These are phyloP conservation scores for Heteromurus nitidus DNA, from an alignment of 2,888 invertebrate genomes.

Conservation along the genomic window DNA sequence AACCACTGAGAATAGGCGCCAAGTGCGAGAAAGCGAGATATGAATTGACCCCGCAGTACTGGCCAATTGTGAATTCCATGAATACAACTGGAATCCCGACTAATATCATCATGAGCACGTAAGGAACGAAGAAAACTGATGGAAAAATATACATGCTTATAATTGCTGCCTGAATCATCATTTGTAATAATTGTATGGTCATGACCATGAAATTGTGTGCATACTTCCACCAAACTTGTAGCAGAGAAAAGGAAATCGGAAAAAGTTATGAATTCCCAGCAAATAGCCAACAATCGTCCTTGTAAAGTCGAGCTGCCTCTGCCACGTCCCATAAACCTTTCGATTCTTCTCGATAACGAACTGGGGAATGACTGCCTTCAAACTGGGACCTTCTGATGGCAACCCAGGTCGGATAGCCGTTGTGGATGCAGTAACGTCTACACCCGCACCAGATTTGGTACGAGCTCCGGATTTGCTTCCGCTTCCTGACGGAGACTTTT, in stretches of 20 bases:
- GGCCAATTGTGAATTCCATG: conserved; percentile 70
- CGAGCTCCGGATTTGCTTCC: too few relatives aligned
- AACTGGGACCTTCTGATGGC: neutral
- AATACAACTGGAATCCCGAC: conserved; percentile 63
- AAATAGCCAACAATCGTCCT: conserved; percentile 66
- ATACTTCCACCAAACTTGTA: conserved; percentile 64
- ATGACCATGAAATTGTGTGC: neutral
- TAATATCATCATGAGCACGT: conserved; percentile 51
- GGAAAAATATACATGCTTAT: conserved; percentile 3
- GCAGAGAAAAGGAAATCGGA: conserved; percentile 68
- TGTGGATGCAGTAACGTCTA: too few relatives aligned
- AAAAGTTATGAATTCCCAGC: conserved; percentile 69
- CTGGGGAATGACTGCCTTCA: conserved; percentile 21
- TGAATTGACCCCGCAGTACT: conserved; percentile 65
- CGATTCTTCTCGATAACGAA: conserved; percentile 38
- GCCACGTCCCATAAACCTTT: conserved; percentile 52
- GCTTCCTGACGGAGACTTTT: too few relatives aligned
- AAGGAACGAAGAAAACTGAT: conserved; percentile 64
- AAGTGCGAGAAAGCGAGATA: conserved; percentile 64
- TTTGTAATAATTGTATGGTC: conserved; percentile 1
- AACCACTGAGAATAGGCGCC: conserved; percentile 66
- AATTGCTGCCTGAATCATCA: neutral
- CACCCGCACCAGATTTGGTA: too few relatives aligned
- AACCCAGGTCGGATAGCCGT: too few relatives aligned
- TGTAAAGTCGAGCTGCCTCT: conserved; percentile 66